Percentiles rank a stretch among this genome's conserved stretches.
phyloP scores from a whole-genome alignment of 2,797 vertebrate species.

The Ciconia nigra region DNA sequence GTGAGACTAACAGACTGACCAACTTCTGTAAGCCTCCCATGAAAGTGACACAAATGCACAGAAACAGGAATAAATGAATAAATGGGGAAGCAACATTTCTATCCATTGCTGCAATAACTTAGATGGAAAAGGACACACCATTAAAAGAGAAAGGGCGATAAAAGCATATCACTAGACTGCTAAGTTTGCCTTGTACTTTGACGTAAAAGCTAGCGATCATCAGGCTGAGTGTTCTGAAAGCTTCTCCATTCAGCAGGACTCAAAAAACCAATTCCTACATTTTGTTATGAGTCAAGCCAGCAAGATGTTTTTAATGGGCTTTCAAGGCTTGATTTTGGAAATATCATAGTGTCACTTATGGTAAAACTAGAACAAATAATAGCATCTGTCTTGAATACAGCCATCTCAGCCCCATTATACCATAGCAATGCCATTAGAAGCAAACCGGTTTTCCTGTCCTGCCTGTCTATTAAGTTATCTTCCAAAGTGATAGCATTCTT shows the following conservation, averaged over 20 bases:
- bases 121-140: neutral
- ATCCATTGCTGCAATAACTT: neutral
- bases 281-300: constrained; percentile 19
- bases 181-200: constrained; percentile 26
- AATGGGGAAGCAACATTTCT: neutral
- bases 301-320: constrained; percentile 41
- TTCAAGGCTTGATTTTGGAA: constrained; percentile 50
- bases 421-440: constrained; percentile 5
- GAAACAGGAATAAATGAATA: neutral
- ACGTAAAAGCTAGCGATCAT: constrained; percentile 13
- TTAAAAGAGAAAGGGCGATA: neutral
- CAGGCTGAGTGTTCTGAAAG: constrained; percentile 47
- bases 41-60: neutral
- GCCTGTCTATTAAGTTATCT: constrained; percentile 12
- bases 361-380: constrained; percentile 43
- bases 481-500: neutral
- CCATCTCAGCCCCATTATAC: neutral
- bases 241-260: constrained; percentile 10
- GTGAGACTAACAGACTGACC: neutral
- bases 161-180: neutral
- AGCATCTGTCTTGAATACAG: constrained; percentile 10
- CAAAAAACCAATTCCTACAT: neutral
- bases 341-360: constrained; percentile 17
- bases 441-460: neutral
- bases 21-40: neutral